phyloP scores from a whole-genome alignment of 1,140 invertebrate species.

The Hylaeus anthracinus region DNA sequence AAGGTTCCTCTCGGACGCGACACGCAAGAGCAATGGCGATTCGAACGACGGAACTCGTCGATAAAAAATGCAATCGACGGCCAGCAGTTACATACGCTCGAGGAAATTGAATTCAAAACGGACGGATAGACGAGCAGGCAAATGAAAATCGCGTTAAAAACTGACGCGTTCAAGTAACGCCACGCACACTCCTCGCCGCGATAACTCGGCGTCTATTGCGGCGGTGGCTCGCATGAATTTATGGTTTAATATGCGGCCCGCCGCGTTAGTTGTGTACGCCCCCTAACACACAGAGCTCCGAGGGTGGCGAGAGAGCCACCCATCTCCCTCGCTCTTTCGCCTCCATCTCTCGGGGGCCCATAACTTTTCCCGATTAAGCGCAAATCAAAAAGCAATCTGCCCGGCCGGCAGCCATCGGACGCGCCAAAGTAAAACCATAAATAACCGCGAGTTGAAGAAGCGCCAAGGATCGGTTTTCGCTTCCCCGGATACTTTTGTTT shows the following conservation, averaged over 20 bases:
- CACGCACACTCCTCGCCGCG: constrained; percentile 36
- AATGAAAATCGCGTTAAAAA: constrained; percentile 58
- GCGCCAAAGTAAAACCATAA: constrained; percentile 68
- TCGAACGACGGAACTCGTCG: neutral
- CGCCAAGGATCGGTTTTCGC: neutral
- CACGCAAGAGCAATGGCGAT: neutral
- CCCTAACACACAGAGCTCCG: constrained; percentile 50
- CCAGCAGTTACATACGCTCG: constrained; percentile 27
- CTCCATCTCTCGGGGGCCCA: constrained; percentile 66
- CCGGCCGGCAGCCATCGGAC: constrained; percentile 56
- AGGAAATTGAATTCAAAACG: constrained; percentile 23
- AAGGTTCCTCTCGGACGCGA: too few species aligned
- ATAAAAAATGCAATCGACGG: constrained; percentile 40
- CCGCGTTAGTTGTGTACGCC: constrained; percentile 64
- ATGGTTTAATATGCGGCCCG: constrained; percentile 76
- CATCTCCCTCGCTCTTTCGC: constrained; percentile 49
- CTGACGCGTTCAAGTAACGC: constrained; percentile 56
- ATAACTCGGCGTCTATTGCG: constrained; percentile 54
- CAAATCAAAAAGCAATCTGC: constrained; percentile 79
- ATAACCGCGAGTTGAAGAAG: constrained; percentile 57
- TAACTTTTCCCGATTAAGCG: constrained; percentile 79
- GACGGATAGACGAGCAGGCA: neutral
- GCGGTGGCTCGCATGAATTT: constrained; percentile 68
- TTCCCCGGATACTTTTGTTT: constrained; percentile 8
- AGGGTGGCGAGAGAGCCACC: neutral